phyloP scores from a whole-genome alignment of 2,113 vertebrate genomes.

The Tapirus terrestris region DNA sequence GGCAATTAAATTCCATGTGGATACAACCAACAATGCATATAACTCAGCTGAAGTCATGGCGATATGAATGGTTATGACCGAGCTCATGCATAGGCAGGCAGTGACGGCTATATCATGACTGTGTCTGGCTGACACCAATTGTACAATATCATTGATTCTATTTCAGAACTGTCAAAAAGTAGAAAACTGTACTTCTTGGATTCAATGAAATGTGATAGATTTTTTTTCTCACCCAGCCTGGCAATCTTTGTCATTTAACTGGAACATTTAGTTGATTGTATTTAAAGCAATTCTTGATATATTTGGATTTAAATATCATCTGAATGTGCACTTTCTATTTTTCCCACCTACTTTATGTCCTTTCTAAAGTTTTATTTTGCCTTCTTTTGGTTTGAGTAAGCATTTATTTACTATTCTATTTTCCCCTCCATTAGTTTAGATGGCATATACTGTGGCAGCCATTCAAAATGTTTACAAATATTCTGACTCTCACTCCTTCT shows the following conservation, averaged over 20 bases:
- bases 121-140: background rate
- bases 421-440: background rate
- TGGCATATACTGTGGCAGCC: background rate
- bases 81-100: background rate
- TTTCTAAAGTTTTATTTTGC: background rate
- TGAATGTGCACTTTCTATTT: background rate
- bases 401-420: background rate
- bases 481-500: background rate
- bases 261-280: background rate
- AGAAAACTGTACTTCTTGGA: background rate
- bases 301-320: background rate
- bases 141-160: background rate
- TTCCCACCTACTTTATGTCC: background rate
- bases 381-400: background rate
- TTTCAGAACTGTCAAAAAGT: background rate
- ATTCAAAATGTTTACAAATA: background rate
- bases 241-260: constrained; percentile 18
- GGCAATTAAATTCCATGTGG: background rate
- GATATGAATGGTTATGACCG: background rate
- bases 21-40: background rate
- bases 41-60: background rate
- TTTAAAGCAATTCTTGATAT: background rate
- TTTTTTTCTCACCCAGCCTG: background rate
- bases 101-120: background rate
- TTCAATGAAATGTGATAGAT: background rate